Evolutionary conservation across 2,888 invertebrate species (phyloP), one percentile per base, ranked within the genome.

Genomic region (Pilophorus perplexus): DNA sequence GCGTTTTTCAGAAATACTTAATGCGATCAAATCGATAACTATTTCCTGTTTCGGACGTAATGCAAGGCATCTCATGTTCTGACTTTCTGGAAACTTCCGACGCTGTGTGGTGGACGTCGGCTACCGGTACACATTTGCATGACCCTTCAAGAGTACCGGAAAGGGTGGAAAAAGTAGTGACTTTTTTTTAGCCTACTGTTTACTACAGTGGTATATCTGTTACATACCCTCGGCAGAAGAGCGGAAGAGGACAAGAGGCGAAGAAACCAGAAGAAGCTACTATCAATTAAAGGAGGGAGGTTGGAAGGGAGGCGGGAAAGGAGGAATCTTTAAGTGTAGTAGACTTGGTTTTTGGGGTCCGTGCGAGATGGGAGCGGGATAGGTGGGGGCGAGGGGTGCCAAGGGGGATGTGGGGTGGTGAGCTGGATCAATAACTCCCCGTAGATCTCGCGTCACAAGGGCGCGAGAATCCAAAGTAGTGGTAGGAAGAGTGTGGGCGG

Each of bases 401-500:
- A 44, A 10, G 14, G 33, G 55, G 66, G 44, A 14, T 27, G 55
- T 37, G 57, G 66, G 52, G 57, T 37, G 64, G 64, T 52, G 64
- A 64, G 64, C 57, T 60, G 67, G 67, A 67, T 67, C 67, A 67
- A 67, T 67, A 67, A 67, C 60, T 67, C 67, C 64, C 59, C 67
- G 67, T 67, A 67, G 67, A 67, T 67, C 67, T 59, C 66, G 66
- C 67, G 67, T 67, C 67, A 67, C 67, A 67, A 67, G 67, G 60
- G 67, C 67, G 67, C 67, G 67, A 67, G 67, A 67, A 67, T 60
- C 67, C 67, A 67, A 67, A 67, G 67, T 67, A 67, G 67, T 66
- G 66, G 60, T 44, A 42, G 44, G 59, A 59, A 60, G 25, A 22
- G 60, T n/a, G 54, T 14, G 52, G 33, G 54, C 18, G 6, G 59